Evolutionary conservation across 2,797 vertebrate genomes (phyloP).

Genomic region (Amblyraja radiata): DNA sequence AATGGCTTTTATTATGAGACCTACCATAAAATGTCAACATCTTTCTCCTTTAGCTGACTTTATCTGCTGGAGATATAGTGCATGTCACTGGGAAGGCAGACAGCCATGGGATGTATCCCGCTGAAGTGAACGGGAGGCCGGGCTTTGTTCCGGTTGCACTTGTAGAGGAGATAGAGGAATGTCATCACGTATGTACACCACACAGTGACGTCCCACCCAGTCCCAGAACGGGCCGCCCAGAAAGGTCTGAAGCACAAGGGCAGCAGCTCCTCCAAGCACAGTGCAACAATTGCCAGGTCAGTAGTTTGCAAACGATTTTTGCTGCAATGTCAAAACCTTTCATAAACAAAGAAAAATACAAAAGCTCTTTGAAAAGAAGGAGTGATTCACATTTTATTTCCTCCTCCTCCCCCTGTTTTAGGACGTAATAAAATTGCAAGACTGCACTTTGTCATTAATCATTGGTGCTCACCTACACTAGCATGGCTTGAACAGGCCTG

Average conservation of each 20-base stretch:
- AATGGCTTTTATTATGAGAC: neutral
- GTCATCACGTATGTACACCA: neutral
- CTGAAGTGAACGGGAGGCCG: constrained; percentile 36
- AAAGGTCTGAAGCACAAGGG: constrained; percentile 57
- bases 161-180: constrained; percentile 33
- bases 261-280: constrained; percentile 55
- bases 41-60: constrained; percentile 45
- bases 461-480: no score
- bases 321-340: no score
- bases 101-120: constrained; percentile 12
- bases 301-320: neutral
- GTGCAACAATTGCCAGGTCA: constrained; percentile 52
- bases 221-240: constrained; percentile 51
- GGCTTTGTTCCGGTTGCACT: constrained; percentile 39
- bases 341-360: neutral
- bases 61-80: constrained; percentile 40
- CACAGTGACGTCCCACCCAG: neutral
- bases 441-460: neutral
- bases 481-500: neutral
- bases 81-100: constrained; percentile 40
- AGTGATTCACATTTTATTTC: neutral
- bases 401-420: neutral
- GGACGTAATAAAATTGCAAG: neutral
- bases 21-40: neutral
- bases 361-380: neutral